Percentiles rank a stretch among this genome's conserved stretches.
Conservation (phyloP, 2,797 vertebrate species). For the Brachyalestes nurse region DNA sequence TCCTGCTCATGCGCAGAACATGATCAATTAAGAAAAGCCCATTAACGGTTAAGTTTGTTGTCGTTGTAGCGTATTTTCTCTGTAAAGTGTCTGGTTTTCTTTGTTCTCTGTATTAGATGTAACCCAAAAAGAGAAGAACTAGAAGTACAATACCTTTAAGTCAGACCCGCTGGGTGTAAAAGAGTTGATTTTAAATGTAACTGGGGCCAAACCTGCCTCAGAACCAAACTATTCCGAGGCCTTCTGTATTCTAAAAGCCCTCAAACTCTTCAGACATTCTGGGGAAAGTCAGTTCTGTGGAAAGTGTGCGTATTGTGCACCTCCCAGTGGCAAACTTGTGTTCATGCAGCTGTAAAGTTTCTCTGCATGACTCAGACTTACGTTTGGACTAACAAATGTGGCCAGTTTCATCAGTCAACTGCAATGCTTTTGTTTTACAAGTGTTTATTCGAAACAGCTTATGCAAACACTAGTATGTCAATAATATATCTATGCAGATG, state of each 20-base stretch:
- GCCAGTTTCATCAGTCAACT: too few species aligned
- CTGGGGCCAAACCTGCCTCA: too few species aligned
- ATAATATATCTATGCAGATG: constrained; percentile 50
- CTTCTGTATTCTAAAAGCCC: too few species aligned
- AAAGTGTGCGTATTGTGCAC: background rate
- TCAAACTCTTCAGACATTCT: background rate
- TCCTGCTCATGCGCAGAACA: constrained; percentile 4
- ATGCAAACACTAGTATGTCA: constrained; percentile 74
- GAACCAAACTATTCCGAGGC: too few species aligned
- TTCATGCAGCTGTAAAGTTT: background rate
- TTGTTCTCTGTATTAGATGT: too few species aligned
- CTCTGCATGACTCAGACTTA: too few species aligned
- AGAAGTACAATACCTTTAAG: too few species aligned
- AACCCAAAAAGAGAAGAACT: too few species aligned
- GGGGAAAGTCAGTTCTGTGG: background rate
- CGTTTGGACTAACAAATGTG: too few species aligned
- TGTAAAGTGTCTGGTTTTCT: too few species aligned
- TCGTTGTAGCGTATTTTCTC: background rate
- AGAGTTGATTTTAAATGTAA: too few species aligned
- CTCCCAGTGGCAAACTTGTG: background rate
- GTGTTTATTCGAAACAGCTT: constrained; percentile 87
- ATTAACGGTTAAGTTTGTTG: background rate
- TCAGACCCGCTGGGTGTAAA: too few species aligned
- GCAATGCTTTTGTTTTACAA: constrained; percentile 72
- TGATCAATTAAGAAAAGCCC: background rate